A percentile compares a stretch with the other conserved stretches of the same genome.
These are phyloP conservation scores for Arctopsyche grandis DNA, from an alignment of 1,140 invertebrate genomes.

Conservation along the genomic window DNA sequence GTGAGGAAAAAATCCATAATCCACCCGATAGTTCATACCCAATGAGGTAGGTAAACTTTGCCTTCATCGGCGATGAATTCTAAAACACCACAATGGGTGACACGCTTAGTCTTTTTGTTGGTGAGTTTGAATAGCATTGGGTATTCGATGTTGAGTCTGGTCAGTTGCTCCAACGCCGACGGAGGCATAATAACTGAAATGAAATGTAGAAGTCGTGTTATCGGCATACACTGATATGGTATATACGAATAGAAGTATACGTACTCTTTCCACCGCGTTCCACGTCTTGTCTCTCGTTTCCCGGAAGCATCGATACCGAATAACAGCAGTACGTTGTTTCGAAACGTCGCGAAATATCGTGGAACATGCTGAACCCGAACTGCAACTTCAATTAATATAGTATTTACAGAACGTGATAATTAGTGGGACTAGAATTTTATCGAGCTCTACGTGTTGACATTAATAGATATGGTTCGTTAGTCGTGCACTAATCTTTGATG, in stretches of 20 bases:
- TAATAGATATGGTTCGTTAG: not conserved
- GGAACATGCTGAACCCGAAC: conserved; percentile 87
- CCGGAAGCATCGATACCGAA: conserved; percentile 95
- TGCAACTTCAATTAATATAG: conserved; percentile 66
- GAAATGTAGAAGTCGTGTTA: not conserved
- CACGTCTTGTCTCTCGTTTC: conserved; percentile 94
- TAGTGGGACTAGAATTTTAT: not conserved
- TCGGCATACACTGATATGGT: conserved; percentile 16
- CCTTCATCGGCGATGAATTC: conserved; percentile 99
- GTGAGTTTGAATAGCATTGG: conserved; percentile 99
- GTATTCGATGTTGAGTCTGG: conserved; percentile 95
- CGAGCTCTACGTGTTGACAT: not conserved
- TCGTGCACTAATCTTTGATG: no score
- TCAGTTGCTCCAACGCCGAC: conserved; percentile 92
- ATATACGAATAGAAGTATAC: conserved; percentile 53
- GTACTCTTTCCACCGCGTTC: conserved; percentile 97
- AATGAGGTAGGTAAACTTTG: conserved; percentile 96
- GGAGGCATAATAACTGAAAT: conserved; percentile 96
- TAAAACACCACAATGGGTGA: conserved; percentile 97
- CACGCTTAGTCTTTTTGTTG: conserved; percentile 85
- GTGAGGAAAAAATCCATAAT: no score
- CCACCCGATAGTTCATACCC: conserved; percentile 70
- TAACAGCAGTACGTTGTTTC: conserved; percentile 89
- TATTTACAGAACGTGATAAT: conserved; percentile 50
- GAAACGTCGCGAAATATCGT: conserved; percentile 82